Conservation (phyloP, 2,888 invertebrate species). For the Antheraea assamensis region DNA sequence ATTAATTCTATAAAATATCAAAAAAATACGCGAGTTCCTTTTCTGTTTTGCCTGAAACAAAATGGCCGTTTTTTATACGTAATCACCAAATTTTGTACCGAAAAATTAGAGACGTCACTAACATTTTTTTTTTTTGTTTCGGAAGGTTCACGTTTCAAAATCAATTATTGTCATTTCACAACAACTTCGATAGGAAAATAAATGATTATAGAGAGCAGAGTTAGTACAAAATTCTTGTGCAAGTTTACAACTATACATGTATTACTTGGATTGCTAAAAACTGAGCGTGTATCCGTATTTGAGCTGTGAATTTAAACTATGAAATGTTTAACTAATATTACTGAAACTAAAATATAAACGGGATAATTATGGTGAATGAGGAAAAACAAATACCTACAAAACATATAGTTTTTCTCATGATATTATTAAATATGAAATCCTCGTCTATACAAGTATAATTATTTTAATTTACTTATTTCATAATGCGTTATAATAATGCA, state of each 20-base stretch:
- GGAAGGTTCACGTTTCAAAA: constrained; percentile 27
- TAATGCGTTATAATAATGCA: too few relatives aligned
- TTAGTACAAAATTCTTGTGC: not conserved
- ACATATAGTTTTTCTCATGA: too few relatives aligned
- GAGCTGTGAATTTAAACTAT: not conserved
- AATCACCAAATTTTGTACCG: not conserved
- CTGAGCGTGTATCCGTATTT: not conserved
- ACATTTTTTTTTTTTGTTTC: not conserved
- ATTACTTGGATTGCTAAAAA: not conserved
- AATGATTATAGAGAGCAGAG: constrained; percentile 24
- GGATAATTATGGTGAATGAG: too few relatives aligned
- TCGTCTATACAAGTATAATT: not conserved
- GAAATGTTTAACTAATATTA: not conserved
- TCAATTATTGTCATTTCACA: constrained; percentile 74
- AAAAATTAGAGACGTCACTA: not conserved
- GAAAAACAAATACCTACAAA: too few relatives aligned
- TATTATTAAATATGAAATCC: too few relatives aligned
- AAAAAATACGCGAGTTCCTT: not conserved
- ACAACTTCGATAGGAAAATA: constrained; percentile 51
- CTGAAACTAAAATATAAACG: too few relatives aligned
- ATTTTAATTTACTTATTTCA: not conserved
- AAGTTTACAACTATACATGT: not conserved
- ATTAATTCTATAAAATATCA: constrained; percentile 1
- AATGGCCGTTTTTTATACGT: too few relatives aligned
- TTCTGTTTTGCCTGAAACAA: not conserved